Conservation (phyloP, 2,113 vertebrate species). For the Prochilodus magdalenae region DNA sequence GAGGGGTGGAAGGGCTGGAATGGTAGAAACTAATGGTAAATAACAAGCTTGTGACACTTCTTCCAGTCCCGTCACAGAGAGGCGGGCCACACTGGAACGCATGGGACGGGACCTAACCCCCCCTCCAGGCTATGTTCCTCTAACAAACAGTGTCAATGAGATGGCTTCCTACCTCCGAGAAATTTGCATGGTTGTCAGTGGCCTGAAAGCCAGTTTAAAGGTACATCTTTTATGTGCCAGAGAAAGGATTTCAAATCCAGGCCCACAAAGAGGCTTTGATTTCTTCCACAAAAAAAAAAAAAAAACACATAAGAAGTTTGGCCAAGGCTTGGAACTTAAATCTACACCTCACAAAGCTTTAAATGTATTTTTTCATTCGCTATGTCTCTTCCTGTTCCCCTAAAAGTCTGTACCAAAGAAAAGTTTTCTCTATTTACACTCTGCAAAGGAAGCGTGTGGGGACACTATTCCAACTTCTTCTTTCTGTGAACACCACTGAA, state of each 20-base stretch:
- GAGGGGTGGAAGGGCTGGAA: constrained; percentile 63
- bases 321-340: constrained; percentile 77
- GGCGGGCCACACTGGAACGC: constrained; percentile 72
- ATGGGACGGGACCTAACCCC: constrained; percentile 61
- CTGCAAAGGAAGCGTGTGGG: background rate
- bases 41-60: constrained; percentile 83
- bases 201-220: constrained; percentile 83
- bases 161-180: constrained; percentile 82
- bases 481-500: constrained; percentile 22
- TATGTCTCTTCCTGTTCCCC: constrained; percentile 12
- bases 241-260: constrained; percentile 79
- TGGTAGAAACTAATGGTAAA: constrained; percentile 77
- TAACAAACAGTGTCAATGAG: constrained; percentile 81
- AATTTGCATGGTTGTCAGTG: constrained; percentile 83
- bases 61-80: constrained; percentile 75
- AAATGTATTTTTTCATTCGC: constrained; percentile 44
- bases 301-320: constrained; percentile 78
- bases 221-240: constrained; percentile 83
- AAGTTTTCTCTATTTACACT: constrained; percentile 43
- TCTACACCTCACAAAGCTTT: constrained; percentile 70
- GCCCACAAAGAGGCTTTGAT: constrained; percentile 83
- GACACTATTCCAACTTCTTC: constrained; percentile 50
- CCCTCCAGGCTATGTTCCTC: constrained; percentile 77
- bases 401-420: constrained; percentile 30
- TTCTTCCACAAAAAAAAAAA: constrained; percentile 78